A percentile compares a stretch with the other conserved stretches of the same genome.
These are phyloP conservation scores for Parasteatoda tepidariorum DNA, from an alignment of 1,140 invertebrate species.

Conservation along the genomic window DNA sequence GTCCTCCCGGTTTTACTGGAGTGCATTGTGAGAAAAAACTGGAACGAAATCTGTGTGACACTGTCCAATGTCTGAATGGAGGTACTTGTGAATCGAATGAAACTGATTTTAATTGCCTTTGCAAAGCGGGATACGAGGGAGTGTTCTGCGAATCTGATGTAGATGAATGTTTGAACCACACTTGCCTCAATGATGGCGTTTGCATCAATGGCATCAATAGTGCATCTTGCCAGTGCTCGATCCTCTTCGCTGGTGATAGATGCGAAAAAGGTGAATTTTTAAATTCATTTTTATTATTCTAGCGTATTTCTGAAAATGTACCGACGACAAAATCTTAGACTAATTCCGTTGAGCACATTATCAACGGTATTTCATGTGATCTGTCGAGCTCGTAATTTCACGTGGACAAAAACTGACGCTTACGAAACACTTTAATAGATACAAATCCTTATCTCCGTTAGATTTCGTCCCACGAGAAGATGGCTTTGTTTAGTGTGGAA, in stretches of 20 bases:
- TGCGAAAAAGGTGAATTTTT: constrained; percentile 91
- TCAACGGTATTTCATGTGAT: too few relatives aligned
- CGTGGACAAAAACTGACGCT: not conserved
- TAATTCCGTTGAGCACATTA: too few relatives aligned
- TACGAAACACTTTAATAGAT: too few relatives aligned
- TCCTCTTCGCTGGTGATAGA: constrained; percentile 81
- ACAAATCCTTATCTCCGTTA: too few relatives aligned
- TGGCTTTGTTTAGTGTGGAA: too few relatives aligned
- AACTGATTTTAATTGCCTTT: constrained; percentile 78
- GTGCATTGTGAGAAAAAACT: constrained; percentile 89
- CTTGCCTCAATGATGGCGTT: constrained; percentile 84
- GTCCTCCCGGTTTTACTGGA: constrained; percentile 89
- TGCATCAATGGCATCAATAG: constrained; percentile 85
- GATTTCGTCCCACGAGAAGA: too few relatives aligned
- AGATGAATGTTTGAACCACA: constrained; percentile 88
- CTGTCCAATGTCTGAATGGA: constrained; percentile 83
- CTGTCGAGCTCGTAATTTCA: not conserved
- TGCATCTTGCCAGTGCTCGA: constrained; percentile 61
- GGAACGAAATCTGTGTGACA: constrained; percentile 83
- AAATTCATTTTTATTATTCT: not conserved
- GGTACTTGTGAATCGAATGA: constrained; percentile 79
- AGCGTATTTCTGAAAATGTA: not conserved
- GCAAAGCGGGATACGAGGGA: constrained; percentile 76
- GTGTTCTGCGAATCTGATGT: constrained; percentile 86
- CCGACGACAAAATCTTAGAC: not conserved